A percentile compares a stretch with the other conserved stretches of the same genome.
Evolutionary conservation across 2,888 invertebrate genomes (phyloP).

Genomic region (Carcina quercana): DNA sequence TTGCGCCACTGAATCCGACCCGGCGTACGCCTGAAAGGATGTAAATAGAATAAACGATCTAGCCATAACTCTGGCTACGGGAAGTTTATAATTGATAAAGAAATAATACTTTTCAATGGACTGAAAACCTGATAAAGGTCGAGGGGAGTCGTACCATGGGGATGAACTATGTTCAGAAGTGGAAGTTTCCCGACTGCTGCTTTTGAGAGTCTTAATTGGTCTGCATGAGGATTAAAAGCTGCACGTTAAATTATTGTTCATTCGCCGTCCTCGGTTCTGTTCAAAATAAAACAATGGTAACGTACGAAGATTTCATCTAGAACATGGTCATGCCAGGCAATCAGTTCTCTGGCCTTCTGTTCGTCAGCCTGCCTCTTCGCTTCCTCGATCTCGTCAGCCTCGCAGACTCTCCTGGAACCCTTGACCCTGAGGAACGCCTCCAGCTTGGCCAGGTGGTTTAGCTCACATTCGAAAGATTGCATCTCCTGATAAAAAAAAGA

Average conservation of each 20-base stretch:
- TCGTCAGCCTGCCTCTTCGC: slow-evolving; percentile 79
- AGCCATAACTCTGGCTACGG: no score
- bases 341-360: slow-evolving; percentile 80
- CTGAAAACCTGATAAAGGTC: no score
- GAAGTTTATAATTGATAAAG: no score
- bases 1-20: slow-evolving; percentile 31
- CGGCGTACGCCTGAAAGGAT: slow-evolving; percentile 36
- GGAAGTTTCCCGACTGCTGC: no score
- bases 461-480: slow-evolving; percentile 87
- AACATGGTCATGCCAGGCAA: slow-evolving; percentile 80
- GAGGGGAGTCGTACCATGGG: no score
- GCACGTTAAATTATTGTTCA: no score
- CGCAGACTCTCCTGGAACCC: slow-evolving; percentile 83
- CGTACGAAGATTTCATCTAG: slow-evolving; percentile 82
- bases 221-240: no score
- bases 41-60: no score
- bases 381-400: slow-evolving; percentile 82
- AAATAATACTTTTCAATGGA: no score
- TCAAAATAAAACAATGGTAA: slow-evolving; percentile 12
- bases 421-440: slow-evolving; percentile 90
- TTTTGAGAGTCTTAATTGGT: no score
- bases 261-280: background rate
- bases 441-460: slow-evolving; percentile 88
- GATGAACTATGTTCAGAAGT: no score
- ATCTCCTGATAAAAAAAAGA: slow-evolving; percentile 81